Evolutionary conservation across 2,888 invertebrate species (phyloP).

Genomic region (Drosophila colorata): DNA sequence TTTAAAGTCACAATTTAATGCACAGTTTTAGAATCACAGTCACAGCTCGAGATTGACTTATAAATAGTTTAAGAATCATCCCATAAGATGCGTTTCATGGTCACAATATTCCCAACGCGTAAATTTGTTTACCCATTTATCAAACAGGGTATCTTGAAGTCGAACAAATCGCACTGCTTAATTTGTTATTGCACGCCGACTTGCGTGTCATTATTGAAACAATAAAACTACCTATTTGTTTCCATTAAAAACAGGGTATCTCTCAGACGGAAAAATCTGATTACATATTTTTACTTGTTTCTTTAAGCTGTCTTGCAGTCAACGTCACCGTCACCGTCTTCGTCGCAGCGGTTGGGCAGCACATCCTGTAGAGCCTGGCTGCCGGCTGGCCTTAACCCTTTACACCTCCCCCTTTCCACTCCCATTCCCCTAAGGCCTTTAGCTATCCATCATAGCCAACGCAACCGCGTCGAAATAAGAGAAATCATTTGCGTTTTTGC

Average conservation of each 20-base stretch:
- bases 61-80: too few relatives aligned
- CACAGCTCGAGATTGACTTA: too few relatives aligned
- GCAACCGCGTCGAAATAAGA: conserved; percentile 65
- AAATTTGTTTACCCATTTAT: too few relatives aligned
- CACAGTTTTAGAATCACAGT: too few relatives aligned
- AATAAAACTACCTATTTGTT: not conserved
- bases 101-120: too few relatives aligned
- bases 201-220: too few relatives aligned
- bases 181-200: too few relatives aligned
- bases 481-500: conserved; percentile 78
- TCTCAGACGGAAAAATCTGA: not conserved
- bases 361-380: conserved; percentile 3
- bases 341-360: conserved; percentile 5
- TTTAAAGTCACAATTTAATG: too few relatives aligned
- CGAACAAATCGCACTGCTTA: too few relatives aligned
- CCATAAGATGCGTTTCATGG: too few relatives aligned
- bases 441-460: conserved; percentile 41
- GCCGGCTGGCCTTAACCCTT: not conserved
- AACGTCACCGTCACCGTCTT: not conserved
- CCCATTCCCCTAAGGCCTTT: conserved; percentile 1
- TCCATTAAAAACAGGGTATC: conserved; percentile 4
- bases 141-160: not conserved
- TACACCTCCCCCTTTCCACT: not conserved
- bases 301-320: conserved; percentile 10
- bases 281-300: not conserved